Base-by-base conservation (phyloP, 2,113 vertebrate species). In the Tetraodon nigroviridis region DNA sequence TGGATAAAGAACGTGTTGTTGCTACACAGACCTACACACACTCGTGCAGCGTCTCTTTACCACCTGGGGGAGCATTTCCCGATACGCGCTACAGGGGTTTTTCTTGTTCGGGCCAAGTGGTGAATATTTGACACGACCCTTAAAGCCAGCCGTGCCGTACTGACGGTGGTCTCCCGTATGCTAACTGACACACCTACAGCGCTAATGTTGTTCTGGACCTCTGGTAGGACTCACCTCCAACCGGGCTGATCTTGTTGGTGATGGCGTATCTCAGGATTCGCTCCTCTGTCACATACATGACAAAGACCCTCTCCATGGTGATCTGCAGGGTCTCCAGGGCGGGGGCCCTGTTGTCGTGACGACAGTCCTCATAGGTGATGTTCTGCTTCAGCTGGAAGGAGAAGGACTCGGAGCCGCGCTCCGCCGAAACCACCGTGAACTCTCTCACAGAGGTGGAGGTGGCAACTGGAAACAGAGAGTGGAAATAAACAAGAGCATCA, bases 341-440 rank as follows among this genome's bases (percentile, higher is more conserved):
- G 4, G 27, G 0, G 3, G 20, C 51, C 0, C 16, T 64, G 14
- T 42, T 88, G 17, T 84, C 42, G 0, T 94, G 91, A 0, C 71
- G 83, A 69, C 95, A 98, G 8, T 88, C 84, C 0, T 83, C 53
- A 59, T 91, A 93, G 3, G 92, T 93, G 82, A 99, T 61, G 80
- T 96, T 98, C 89, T 98, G 95, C 13, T 71, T 89, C 67, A 96
- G 48, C 40, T 78, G 91, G 84, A 95, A 95, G 50, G 92, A 92
- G 61, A 88, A 68, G 1, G 89, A 92, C 73, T 93, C 92, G 0
- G 91, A 91, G 46, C 89, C 89, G 50, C 80, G 37, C 0, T 87
- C 83, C 0, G 91, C 86, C 0, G 78, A 86, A 0, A 61, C 74
- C 5, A 98, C 90, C 0, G 81, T 64, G 50, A 91, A 98, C 46